A percentile compares a stretch with the other conserved stretches of the same genome.
phyloP scores from a whole-genome alignment of 2,888 invertebrate species.

The Tipula lateralis region DNA sequence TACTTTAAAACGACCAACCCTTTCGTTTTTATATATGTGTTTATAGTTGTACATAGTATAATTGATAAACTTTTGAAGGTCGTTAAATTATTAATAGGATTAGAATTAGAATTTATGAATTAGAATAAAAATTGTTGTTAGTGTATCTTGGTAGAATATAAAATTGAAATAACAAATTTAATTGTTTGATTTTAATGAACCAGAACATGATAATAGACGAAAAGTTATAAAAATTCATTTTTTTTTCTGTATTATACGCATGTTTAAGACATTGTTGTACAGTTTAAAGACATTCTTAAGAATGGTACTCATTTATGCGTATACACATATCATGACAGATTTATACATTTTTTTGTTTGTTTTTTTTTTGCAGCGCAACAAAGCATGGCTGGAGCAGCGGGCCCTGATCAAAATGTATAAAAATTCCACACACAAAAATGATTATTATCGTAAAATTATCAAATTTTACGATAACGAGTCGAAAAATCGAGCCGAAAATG shows the following conservation, averaged over 20 bases:
- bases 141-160: background rate
- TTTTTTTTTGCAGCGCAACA: background rate
- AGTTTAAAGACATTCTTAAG: background rate
- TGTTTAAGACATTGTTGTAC: background rate
- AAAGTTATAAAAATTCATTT: background rate
- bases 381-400: constrained; percentile 6
- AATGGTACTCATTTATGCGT: background rate
- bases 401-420: background rate
- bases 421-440: background rate
- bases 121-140: background rate
- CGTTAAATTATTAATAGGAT: constrained; percentile 13
- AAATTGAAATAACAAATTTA: background rate
- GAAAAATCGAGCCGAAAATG: background rate
- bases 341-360: background rate
- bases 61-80: constrained; percentile 4
- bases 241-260: background rate
- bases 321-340: background rate
- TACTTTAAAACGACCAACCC: background rate
- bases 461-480: constrained; percentile 11
- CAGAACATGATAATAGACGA: constrained; percentile 5
- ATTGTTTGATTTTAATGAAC: constrained; percentile 24
- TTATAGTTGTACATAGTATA: background rate
- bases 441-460: background rate
- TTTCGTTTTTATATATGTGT: background rate
- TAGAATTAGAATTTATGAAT: constrained; percentile 24